Evolutionary conservation across 2,113 vertebrate genomes (phyloP).

Genomic region (Centropristis striata): DNA sequence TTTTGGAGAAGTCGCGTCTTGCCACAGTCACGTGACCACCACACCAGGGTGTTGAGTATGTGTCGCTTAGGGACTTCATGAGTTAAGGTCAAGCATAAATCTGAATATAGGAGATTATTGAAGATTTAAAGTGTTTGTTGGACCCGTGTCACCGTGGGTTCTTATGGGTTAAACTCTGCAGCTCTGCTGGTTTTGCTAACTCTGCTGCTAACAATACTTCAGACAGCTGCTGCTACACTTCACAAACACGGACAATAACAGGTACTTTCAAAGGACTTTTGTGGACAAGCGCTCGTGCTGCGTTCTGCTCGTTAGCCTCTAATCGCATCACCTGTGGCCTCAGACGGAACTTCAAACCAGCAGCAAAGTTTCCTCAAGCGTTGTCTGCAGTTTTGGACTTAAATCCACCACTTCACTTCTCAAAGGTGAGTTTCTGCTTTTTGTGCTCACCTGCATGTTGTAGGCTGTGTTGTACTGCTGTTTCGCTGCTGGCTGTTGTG

Average conservation of each 20-base stretch:
- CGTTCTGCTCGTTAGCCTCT: constrained; percentile 1
- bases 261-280: not conserved
- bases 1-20: too few species aligned
- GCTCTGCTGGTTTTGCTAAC: not conserved
- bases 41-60: too few species aligned
- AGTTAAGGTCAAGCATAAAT: too few species aligned
- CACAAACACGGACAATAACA: not conserved
- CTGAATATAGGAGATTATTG: too few species aligned
- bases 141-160: too few species aligned
- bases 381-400: not conserved
- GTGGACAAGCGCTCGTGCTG: too few species aligned
- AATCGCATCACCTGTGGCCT: constrained; percentile 27
- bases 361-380: not conserved
- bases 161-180: too few species aligned
- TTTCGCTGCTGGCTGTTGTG: not conserved
- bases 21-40: too few species aligned
- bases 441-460: not conserved
- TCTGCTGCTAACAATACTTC: not conserved
- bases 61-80: too few species aligned
- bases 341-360: not conserved
- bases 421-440: not conserved
- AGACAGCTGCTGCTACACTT: not conserved
- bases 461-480: not conserved
- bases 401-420: not conserved
- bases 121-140: too few species aligned